Percentiles rank a stretch among this genome's conserved stretches.
phyloP scores from a whole-genome alignment of 92 coral and sea anemone genomes.

The Parazoanthus swiftii region DNA sequence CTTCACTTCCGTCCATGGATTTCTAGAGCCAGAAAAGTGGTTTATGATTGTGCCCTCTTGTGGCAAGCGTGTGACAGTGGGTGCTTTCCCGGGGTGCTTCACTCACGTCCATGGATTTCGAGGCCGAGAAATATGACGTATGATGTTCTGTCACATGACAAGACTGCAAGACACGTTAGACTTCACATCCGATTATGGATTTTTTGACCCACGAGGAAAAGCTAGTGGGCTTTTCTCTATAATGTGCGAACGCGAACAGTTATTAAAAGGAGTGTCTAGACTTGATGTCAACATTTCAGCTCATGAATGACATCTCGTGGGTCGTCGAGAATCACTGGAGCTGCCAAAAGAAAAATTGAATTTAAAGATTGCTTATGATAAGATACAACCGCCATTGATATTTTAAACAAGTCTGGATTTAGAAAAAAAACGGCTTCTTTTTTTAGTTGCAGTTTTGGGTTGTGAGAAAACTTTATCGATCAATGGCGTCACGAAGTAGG shows the following conservation, averaged over 20 bases:
- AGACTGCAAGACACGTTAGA: slow-evolving; percentile 87
- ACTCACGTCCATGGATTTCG: not conserved
- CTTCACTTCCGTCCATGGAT: slow-evolving; percentile 79
- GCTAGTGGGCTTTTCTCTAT: not conserved
- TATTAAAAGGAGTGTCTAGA: not conserved
- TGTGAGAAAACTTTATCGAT: too few species aligned
- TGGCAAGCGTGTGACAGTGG: not conserved
- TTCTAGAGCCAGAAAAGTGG: slow-evolving; percentile 59
- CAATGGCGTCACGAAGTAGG: too few species aligned
- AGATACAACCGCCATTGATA: not conserved
- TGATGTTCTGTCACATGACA: slow-evolving; percentile 57
- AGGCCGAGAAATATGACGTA: not conserved
- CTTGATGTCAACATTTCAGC: not conserved
- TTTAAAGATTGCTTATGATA: too few species aligned
- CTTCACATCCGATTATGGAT: slow-evolving; percentile 76
- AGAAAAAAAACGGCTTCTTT: not conserved
- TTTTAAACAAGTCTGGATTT: not conserved
- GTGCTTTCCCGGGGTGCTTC: too few species aligned
- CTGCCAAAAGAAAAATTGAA: too few species aligned
- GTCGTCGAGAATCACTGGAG: not conserved
- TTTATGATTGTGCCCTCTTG: not conserved
- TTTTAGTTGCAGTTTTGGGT: too few species aligned
- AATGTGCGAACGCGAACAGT: not conserved
- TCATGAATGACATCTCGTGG: not conserved
- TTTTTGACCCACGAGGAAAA: slow-evolving; percentile 44